Evolutionary conservation across 2,113 vertebrate genomes (phyloP), one percentile per base, ranked within the genome.

Genomic region (Centropristis striata): DNA sequence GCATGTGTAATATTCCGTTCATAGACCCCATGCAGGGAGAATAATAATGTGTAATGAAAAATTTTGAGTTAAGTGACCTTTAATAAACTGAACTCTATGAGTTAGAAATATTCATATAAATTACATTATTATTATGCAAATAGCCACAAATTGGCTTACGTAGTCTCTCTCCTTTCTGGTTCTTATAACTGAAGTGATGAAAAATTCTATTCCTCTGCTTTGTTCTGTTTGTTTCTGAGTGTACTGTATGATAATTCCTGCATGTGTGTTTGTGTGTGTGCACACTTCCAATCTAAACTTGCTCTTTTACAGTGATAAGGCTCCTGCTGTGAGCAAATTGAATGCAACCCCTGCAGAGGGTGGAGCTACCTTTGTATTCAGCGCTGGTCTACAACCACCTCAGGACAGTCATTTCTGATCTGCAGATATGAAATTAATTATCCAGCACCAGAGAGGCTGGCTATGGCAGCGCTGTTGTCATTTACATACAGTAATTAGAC

Each of bases 401-500:
- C 72, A 87, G 92, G 86, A 90, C 75, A 86, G 85, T 72, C 81
- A 86, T 86, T 94, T 92, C 76, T 90, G 91, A 93, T 94, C 86
- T 86, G 77, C 54, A 92, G 84, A 93, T 94, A 93, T 90, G 85
- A 84, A 94, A 94, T 93, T 93, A 94, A 95, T 94, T 93, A 92
- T 54, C 78, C 83, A 49, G 80, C 89, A 90, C 74, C 87, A 81
- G 87, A 90, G 84, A 79, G 78, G 82, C 86, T 83, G 79, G 88
- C 69, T 81, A 71, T 75, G 81, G 87, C 80, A 72, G 78, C 59
- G 81, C 83, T 77, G 83, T 80, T 90, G 86, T 90, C 89, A 93
- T 94, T 94, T 94, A 87, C 92, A 93, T 89, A 73, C 84, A 78
- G 82, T 88, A 94, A 95, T 95, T 92, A 94, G 84, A 91, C 58